Percentiles rank a stretch among this genome's conserved stretches.
Evolutionary conservation across 2,113 vertebrate species (phyloP).

Genomic region (Rattus rattus): DNA sequence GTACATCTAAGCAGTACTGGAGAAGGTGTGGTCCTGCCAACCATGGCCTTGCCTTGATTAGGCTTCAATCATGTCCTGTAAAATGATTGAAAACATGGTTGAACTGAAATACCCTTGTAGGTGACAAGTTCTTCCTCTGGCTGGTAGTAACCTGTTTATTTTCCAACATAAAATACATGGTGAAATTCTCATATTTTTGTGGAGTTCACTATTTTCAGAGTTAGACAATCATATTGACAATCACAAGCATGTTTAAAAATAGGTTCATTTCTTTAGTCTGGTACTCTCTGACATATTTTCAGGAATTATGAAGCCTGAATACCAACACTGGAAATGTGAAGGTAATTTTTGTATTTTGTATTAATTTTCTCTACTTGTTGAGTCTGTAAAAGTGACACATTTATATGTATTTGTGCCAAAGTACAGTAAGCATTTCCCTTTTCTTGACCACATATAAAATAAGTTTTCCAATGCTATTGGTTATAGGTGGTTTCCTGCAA

Average conservation of each 20-base stretch:
- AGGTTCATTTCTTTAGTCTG: neutral
- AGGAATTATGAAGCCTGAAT: neutral
- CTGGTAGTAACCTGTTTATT: neutral
- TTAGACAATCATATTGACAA: neutral
- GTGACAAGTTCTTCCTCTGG: neutral
- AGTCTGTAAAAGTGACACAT: neutral
- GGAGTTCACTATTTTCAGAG: neutral
- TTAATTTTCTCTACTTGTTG: neutral
- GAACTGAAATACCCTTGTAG: neutral
- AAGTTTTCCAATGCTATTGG: neutral
- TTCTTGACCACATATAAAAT: neutral
- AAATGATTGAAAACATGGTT: too few relatives aligned
- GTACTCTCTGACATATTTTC: neutral
- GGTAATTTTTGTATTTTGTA: slow-evolving; percentile 16
- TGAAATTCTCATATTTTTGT: neutral
- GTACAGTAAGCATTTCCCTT: neutral
- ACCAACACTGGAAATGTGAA: neutral
- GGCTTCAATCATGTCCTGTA: neutral
- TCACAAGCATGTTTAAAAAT: neutral
- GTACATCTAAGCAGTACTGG: neutral
- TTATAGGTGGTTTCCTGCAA: neutral
- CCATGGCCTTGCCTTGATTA: neutral
- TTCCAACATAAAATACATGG: neutral
- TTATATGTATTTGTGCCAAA: slow-evolving; percentile 16
- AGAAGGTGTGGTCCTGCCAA: neutral